These are phyloP conservation scores for Xiphophorus birchmanni DNA, from an alignment of 2,797 vertebrate genomes.

Conservation along the genomic window DNA sequence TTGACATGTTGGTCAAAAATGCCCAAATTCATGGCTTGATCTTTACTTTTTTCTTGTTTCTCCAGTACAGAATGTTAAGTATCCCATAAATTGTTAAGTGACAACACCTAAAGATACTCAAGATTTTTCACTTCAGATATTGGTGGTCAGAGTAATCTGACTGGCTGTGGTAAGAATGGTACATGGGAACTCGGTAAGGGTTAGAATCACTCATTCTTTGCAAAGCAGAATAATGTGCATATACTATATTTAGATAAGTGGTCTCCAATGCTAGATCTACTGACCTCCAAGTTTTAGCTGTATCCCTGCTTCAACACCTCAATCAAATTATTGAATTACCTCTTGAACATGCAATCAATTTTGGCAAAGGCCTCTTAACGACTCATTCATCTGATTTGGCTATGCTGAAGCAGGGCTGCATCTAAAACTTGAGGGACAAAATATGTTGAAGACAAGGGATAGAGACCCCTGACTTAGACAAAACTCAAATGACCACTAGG, in stretches of 20 bases:
- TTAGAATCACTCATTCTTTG: neutral
- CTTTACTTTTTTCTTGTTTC: neutral
- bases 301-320: too few relatives aligned
- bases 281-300: too few relatives aligned
- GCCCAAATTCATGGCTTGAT: neutral
- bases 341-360: too few relatives aligned
- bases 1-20: neutral
- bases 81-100: neutral
- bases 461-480: too few relatives aligned
- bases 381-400: too few relatives aligned
- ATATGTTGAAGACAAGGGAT: too few relatives aligned
- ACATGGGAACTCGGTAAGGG: neutral
- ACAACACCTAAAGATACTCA: neutral
- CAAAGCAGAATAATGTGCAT: neutral
- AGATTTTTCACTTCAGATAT: neutral
- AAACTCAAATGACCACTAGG: neutral
- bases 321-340: too few relatives aligned
- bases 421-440: too few relatives aligned
- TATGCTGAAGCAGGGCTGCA: too few relatives aligned
- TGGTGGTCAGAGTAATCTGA: neutral
- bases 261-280: too few relatives aligned
- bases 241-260: neutral
- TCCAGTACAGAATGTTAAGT: neutral
- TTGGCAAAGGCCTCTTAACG: too few relatives aligned
- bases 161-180: neutral